Evolutionary conservation across 2,113 vertebrate species (phyloP), one percentile per base, ranked within the genome.

Genomic region (Paramormyrops kingsleyae): DNA sequence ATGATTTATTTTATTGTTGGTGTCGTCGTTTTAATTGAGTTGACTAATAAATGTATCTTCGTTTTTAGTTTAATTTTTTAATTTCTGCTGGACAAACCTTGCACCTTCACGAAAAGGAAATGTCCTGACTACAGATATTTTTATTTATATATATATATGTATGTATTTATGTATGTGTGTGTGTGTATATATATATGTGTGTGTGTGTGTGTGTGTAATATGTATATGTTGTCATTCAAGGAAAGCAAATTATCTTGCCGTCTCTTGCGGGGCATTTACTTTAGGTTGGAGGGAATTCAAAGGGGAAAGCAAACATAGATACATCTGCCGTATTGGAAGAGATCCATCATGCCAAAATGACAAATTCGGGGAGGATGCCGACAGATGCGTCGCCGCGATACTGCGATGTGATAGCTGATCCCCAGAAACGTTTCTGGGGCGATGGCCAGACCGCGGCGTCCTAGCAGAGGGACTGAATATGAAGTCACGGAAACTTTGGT

Each of bases 301-400:
- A 53, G 1, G 5, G 24, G 31, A 56, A 50, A 17, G 17, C 50
- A 87, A 53, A 56, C 50, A 39, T 56, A 56, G 15, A 53, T 87
- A 39, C 85, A 19, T 52, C n/a, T 87, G 85, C 13, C 50, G 12
- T 39, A 27, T 39, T 87, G 85, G 47, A 53, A 56, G n/a, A 27
- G n/a, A 53, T 87, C 47, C 47, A 47, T 87, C 50, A 53, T 39
- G 85, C 50, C 85, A 53, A 53, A 87, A 87, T 87, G 85, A 52
- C 50, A 87, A 87, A 87, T 87, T 87, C 31, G n/a, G 27, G 83
- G 7, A 87, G 50, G 13, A 1, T 7, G 19, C 17, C 3, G 19
- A 35, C 85, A 87, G 85, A 56, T 87, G 85, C 13, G 85, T 56
- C 85, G 7, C 53, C 17, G 5, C 13, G 27, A 56, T 31, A 53